A percentile compares a stretch with the other conserved stretches of the same genome.
phyloP scores from a whole-genome alignment of 1,140 invertebrate species.

The Drosophila miranda region DNA sequence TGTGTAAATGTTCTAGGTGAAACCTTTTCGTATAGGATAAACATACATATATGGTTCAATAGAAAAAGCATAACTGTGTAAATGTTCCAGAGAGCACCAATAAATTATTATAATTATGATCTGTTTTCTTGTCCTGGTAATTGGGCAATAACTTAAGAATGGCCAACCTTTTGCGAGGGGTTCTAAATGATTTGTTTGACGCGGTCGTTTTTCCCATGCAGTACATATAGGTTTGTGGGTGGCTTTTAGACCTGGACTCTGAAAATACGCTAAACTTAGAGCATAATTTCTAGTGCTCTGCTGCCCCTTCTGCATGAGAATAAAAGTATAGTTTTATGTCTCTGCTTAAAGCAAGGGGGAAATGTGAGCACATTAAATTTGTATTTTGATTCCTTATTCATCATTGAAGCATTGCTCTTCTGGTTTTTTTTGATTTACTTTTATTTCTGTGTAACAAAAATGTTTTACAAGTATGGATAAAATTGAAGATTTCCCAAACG shows the following conservation, averaged over 20 bases:
- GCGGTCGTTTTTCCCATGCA: conserved; percentile 46
- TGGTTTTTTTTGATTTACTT: not conserved
- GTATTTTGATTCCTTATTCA: not conserved
- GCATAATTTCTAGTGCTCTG: conserved; percentile 7
- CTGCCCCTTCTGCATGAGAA: conserved; percentile 33
- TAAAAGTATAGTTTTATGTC: conserved; percentile 43
- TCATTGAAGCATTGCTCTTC: not conserved
- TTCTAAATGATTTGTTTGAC: conserved; percentile 29
- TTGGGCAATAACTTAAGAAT: conserved; percentile 52
- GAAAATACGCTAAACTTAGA: not conserved
- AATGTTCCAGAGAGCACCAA: no score
- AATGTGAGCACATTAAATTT: conserved; percentile 15
- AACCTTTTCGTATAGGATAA: no score
- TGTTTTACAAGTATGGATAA: conserved; percentile 17
- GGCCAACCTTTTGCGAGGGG: conserved; percentile 25
- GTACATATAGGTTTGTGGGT: conserved; percentile 23
- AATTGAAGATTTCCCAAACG: not conserved
- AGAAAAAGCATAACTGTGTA: not conserved
- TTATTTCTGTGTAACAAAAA: not conserved
- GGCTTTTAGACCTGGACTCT: conserved; percentile 5
- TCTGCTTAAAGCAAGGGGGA: conserved; percentile 10
- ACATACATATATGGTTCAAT: not conserved
- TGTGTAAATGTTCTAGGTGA: no score
- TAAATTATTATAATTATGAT: not conserved
- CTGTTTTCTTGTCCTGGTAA: conserved; percentile 10